Conservation (phyloP, 2,113 vertebrate species). For the Ovis canadensis region DNA sequence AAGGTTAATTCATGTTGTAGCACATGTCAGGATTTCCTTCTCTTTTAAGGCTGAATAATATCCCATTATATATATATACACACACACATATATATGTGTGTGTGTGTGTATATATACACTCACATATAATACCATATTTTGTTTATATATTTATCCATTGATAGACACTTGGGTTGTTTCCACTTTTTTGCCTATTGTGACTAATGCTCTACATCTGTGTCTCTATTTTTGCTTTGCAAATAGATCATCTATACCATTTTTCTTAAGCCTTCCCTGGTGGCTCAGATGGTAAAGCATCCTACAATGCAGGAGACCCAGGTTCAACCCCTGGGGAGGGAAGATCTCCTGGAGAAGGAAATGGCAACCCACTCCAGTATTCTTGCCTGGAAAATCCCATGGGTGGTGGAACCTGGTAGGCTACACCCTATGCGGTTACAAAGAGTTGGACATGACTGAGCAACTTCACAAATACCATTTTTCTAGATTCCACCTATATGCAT, state of each 20-base stretch:
- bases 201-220: neutral
- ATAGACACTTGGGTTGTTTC: neutral
- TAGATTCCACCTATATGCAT: neutral
- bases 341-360: no score
- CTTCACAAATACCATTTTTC: no score
- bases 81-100: no score
- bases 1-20: neutral
- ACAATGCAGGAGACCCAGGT: no score
- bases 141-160: neutral
- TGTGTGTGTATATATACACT: neutral
- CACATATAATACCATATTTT: neutral
- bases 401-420: no score
- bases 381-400: no score
- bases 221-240: neutral
- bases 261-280: neutral
- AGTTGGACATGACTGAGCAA: no score
- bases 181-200: neutral
- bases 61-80: neutral
- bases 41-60: neutral
- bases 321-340: no score
- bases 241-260: neutral
- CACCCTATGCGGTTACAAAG: no score
- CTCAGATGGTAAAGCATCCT: no score
- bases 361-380: no score
- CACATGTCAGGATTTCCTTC: neutral